Evolutionary conservation across 2,797 vertebrate species (phyloP), one percentile per base, ranked within the genome.

Genomic region (Pipistrellus pygmaeus): DNA sequence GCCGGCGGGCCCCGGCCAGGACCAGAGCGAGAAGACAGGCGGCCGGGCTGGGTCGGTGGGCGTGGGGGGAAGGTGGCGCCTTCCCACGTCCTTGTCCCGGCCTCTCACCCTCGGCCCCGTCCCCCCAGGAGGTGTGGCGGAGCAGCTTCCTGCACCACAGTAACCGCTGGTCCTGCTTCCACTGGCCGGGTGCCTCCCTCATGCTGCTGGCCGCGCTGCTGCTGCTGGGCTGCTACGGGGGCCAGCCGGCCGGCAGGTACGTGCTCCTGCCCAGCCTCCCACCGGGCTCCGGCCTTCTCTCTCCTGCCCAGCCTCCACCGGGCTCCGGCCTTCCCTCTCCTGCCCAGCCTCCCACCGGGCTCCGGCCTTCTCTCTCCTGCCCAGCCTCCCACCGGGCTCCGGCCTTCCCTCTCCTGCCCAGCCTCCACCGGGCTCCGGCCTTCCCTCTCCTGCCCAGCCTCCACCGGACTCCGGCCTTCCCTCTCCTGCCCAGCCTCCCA

Each of bases 161-260:
- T 95, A 99, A 99, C 98, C 99, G 99, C 85, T 99, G 99, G 96
- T 99, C 99, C 92, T 99, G 99, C 96, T 99, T 99, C 97, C 99
- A 99, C 96, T 99, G 99, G 99, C 99, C 99, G 0, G 99, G 99
- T 44, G 99, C 99, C 6, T 99, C 99, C 20, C 98, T 99, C 96
- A 99, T 99, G 96, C 98, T 99, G 30, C 97, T 99, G 97, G 99
- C 99, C 6, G 99, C 98, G 85, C 95, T 99, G 95, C 97, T 99
- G 95, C 98, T 99, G 91, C 91, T 99, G 68, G 99, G 99, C 97
- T 99, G 99, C 97, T 97, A 98, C 82, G 99, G 99, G 96, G 99
- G 99, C 97, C 99, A 99, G 98, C 99, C 99, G 1, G 97, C 98
- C 1, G 99, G 99, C 97, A 99, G 99, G 99, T 99, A 96, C 94